Percentiles rank a stretch among this genome's conserved stretches.
Evolutionary conservation across 1,140 invertebrate genomes (phyloP).

Genomic region (Zaprionus africanus): DNA sequence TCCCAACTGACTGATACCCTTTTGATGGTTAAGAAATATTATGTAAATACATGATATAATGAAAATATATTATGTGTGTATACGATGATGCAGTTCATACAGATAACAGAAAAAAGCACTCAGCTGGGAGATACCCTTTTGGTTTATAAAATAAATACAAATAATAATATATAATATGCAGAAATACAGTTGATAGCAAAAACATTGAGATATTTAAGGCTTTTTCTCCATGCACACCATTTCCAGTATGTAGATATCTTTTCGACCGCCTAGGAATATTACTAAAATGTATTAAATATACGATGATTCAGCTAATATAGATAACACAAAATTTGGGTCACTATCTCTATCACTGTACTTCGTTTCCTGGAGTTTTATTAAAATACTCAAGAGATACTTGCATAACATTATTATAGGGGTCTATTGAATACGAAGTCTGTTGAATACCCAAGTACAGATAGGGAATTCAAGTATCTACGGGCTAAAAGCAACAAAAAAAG

Average conservation of each 20-base stretch:
- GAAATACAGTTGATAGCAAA: no score
- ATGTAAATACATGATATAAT: background rate
- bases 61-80: background rate
- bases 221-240: no score
- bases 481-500: conserved; percentile 8
- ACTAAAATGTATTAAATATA: no score
- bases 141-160: background rate
- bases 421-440: conserved; percentile 1
- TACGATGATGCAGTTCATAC: background rate
- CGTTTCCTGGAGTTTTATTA: background rate
- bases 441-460: background rate
- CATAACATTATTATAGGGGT: conserved; percentile 1
- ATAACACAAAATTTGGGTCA: background rate
- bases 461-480: background rate
- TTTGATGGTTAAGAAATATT: background rate
- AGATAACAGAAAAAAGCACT: background rate
- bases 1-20: no score
- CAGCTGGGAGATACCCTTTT: background rate
- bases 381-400: conserved; percentile 1
- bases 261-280: no score
- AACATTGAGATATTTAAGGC: no score
- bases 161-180: no score
- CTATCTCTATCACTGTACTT: background rate
- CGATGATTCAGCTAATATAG: background rate
- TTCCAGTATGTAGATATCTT: no score